Evolutionary conservation across 2,888 invertebrate genomes (phyloP).

Genomic region (Piscicola geometra): DNA sequence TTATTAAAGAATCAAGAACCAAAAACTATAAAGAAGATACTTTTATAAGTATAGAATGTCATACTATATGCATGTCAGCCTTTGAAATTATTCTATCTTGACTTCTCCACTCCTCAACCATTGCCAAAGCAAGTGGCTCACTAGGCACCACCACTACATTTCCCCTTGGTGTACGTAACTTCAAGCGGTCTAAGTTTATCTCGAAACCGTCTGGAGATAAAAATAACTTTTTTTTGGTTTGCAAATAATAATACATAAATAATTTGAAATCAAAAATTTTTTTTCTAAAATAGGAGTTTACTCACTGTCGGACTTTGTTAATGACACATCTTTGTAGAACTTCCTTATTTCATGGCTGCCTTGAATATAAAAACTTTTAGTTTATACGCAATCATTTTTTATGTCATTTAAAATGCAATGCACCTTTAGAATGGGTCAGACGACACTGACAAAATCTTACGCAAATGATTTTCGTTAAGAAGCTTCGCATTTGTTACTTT

Average conservation of each 20-base stretch:
- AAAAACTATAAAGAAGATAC: neutral
- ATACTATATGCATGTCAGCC: conserved; percentile 82
- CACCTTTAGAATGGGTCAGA: too few species aligned
- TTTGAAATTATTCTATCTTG: conserved; percentile 73
- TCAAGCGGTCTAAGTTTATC: conserved; percentile 60
- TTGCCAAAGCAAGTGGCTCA: conserved; percentile 82
- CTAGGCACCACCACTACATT: conserved; percentile 70
- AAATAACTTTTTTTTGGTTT: neutral
- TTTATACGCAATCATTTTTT: too few species aligned
- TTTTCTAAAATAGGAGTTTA: neutral
- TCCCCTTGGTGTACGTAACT: conserved; percentile 84
- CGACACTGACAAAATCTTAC: too few species aligned
- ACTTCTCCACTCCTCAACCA: conserved; percentile 89
- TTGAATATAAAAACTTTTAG: neutral
- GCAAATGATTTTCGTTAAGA: too few species aligned
- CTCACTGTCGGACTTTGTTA: conserved; percentile 21
- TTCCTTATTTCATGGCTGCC: conserved; percentile 18
- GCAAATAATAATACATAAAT: neutral
- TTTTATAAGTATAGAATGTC: neutral
- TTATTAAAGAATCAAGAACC: too few species aligned
- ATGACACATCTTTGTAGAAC: conserved; percentile 28
- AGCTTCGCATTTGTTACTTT: too few species aligned
- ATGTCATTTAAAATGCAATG: too few species aligned
- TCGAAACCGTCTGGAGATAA: conserved; percentile 16
- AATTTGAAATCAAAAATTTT: neutral